Conservation (phyloP, 92 coral and sea anemone genomes). For the Diadumene lineata region DNA sequence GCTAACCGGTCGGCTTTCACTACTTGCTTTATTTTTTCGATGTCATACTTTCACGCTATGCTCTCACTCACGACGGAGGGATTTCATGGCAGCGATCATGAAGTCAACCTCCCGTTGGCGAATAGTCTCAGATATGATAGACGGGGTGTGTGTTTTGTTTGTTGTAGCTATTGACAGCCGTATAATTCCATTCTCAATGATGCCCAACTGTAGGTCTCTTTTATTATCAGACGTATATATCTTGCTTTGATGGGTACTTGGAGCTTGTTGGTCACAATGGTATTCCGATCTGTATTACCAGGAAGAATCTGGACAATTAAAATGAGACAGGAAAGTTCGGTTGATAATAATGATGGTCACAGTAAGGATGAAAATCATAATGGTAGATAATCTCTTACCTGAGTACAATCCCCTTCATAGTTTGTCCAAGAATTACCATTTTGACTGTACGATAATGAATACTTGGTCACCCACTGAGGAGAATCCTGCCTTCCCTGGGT, state of each 20-base stretch:
- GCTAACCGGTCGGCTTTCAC: no score
- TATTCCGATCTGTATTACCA: slow-evolving; percentile 2
- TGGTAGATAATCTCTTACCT: slow-evolving; percentile 1
- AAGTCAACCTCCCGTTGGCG: no score
- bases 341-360: not conserved
- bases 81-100: no score
- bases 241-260: slow-evolving; percentile 13
- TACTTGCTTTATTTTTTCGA: no score
- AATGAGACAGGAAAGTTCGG: not conserved
- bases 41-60: no score
- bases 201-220: not conserved
- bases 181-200: slow-evolving; percentile 11
- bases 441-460: slow-evolving; percentile 17
- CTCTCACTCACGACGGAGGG: no score
- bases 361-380: not conserved
- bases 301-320: slow-evolving; percentile 3
- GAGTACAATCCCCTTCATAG: slow-evolving; percentile 11
- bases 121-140: no score
- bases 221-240: slow-evolving; percentile 9
- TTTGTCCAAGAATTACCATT: slow-evolving; percentile 7
- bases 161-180: no score
- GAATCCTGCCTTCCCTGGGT: not conserved
- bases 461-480: slow-evolving; percentile 16
- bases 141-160: no score
- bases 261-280: slow-evolving; percentile 15